Conservation (phyloP, 2,797 vertebrate species). For the Sphenopsis melanotis region DNA sequence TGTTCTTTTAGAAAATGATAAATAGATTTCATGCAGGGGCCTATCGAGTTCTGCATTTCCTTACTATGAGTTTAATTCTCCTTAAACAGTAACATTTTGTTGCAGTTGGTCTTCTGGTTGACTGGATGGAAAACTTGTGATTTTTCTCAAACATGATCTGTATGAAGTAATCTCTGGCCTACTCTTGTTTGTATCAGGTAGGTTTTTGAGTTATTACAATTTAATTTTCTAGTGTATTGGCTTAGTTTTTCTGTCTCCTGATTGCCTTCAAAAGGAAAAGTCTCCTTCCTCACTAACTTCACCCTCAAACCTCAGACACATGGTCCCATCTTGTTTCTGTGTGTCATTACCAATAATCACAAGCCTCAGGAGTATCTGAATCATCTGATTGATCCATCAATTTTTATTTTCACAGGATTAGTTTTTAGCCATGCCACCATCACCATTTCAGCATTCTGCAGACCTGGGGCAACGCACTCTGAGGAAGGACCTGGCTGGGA, state of each 20-base stretch:
- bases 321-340: background rate
- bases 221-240: background rate
- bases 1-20: background rate
- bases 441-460: background rate
- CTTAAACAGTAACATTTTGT: background rate
- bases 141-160: background rate
- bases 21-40: accelerated
- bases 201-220: background rate
- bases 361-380: background rate
- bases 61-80: background rate
- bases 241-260: background rate
- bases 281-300: background rate
- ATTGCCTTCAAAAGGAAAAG: background rate
- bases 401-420: background rate
- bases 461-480: background rate
- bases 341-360: background rate
- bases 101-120: background rate
- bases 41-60: background rate
- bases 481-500: background rate
- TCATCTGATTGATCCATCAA: background rate
- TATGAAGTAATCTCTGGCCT: background rate
- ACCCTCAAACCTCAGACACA: background rate
- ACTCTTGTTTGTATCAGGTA: background rate
- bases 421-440: background rate
- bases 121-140: background rate